Evolutionary conservation across 1,140 invertebrate genomes (phyloP).

Genomic region (Dreissena polymorpha): DNA sequence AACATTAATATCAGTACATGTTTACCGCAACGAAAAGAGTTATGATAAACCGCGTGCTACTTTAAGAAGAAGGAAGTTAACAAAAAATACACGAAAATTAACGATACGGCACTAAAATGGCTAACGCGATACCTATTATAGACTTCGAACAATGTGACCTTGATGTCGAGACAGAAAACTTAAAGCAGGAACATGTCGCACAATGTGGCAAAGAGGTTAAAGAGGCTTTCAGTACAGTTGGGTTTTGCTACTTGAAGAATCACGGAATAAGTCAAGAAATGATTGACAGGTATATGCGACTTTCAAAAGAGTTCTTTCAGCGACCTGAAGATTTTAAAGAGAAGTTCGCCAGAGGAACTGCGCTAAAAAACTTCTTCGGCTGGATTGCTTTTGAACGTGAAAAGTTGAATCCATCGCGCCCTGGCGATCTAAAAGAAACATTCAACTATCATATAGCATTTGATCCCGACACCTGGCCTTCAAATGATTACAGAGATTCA

Average conservation of each 20-base stretch:
- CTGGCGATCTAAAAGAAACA: conserved; percentile 40
- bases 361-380: conserved; percentile 32
- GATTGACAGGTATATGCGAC: conserved; percentile 36
- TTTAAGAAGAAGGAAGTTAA: too few relatives aligned
- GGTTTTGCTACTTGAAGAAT: conserved; percentile 60
- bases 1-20: too few relatives aligned
- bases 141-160: conserved; percentile 20
- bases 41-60: too few relatives aligned
- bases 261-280: conserved; percentile 40
- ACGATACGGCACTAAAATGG: background rate
- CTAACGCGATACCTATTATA: conserved; percentile 1
- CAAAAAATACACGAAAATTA: too few relatives aligned
- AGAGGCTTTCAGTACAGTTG: conserved; percentile 45
- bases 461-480: background rate
- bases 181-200: background rate
- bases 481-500: conserved; percentile 9
- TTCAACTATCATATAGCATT: conserved; percentile 31
- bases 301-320: conserved; percentile 48
- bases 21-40: too few relatives aligned
- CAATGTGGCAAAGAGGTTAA: conserved; percentile 33
- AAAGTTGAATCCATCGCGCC: conserved; percentile 18
- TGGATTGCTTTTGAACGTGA: conserved; percentile 50
- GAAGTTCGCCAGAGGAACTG: conserved; percentile 22
- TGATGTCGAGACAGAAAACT: background rate
- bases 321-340: conserved; percentile 44